phyloP scores from a whole-genome alignment of 30 jellyfish, hydroid and myxozoan genomes.

The Cassiopea andromeda region DNA sequence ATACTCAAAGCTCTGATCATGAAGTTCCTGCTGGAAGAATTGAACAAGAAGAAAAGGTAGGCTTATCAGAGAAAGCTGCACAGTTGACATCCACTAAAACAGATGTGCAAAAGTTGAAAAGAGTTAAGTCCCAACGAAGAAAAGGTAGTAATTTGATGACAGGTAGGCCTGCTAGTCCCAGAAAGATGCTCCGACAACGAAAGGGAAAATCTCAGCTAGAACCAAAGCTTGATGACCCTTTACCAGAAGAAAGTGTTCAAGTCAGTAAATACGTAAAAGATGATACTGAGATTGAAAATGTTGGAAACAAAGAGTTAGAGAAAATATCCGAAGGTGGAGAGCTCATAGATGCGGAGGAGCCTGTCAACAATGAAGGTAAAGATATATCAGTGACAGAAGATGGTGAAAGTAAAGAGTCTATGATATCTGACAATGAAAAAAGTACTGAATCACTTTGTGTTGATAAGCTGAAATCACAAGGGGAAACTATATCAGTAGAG shows the following conservation, averaged over 20 bases:
- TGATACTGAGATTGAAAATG: background rate
- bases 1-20: background rate
- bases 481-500: background rate
- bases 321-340: background rate
- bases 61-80: background rate
- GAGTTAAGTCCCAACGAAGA: constrained; percentile 2
- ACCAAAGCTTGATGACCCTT: background rate
- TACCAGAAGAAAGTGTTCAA: background rate
- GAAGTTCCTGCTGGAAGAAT: background rate
- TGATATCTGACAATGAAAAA: background rate
- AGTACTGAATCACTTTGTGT: background rate
- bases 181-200: constrained; percentile 42
- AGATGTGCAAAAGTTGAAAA: background rate
- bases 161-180: background rate
- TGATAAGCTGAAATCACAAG: background rate
- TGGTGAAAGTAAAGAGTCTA: background rate
- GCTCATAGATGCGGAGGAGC: background rate
- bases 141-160: background rate
- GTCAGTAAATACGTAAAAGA: background rate
- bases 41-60: background rate
- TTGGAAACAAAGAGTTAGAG: background rate
- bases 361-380: background rate
- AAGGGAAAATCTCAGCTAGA: constrained; percentile 6
- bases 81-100: background rate
- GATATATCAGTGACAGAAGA: background rate